Percentiles rank a stretch among this genome's conserved stretches.
These are phyloP conservation scores for Acrocephalus arundinaceus DNA, from an alignment of 2,113 vertebrate genomes.

Conservation along the genomic window DNA sequence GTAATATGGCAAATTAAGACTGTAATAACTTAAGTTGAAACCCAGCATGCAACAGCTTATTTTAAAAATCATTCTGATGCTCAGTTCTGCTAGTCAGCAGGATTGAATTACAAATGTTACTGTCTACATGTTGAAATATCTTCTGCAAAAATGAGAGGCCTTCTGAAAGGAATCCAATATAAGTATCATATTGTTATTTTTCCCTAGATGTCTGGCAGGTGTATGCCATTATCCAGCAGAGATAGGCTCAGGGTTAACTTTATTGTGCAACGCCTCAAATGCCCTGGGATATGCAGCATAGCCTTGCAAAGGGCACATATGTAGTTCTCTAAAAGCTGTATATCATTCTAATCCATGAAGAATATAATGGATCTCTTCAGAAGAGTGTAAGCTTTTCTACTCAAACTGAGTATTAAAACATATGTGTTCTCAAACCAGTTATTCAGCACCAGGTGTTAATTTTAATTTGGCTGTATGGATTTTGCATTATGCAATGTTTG, in stretches of 20 bases:
- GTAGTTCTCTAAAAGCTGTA: slow-evolving; percentile 42
- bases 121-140: slow-evolving; percentile 43
- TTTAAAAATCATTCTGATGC: slow-evolving; percentile 1
- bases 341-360: slow-evolving; percentile 59
- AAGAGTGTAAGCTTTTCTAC: slow-evolving; percentile 22
- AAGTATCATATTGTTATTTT: slow-evolving; percentile 57
- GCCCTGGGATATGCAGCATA: slow-evolving; percentile 37
- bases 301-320: slow-evolving; percentile 47
- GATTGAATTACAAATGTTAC: slow-evolving; percentile 56
- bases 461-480: slow-evolving; percentile 18
- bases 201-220: slow-evolving; percentile 58
- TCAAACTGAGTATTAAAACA: slow-evolving; percentile 46
- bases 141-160: slow-evolving; percentile 54
- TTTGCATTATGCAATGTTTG: not conserved
- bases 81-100: slow-evolving; percentile 36
- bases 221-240: slow-evolving; percentile 52
- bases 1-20: slow-evolving; percentile 8
- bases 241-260: slow-evolving; percentile 44
- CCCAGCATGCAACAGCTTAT: not conserved
- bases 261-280: slow-evolving; percentile 37
- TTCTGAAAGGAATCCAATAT: slow-evolving; percentile 53
- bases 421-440: not conserved
- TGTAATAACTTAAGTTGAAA: not conserved
- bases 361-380: slow-evolving; percentile 40
- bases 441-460: slow-evolving; percentile 27